Percentiles rank a stretch among this genome's conserved stretches.
Conservation (phyloP, 2,888 invertebrate species). For the Caenorhabditis afra region DNA sequence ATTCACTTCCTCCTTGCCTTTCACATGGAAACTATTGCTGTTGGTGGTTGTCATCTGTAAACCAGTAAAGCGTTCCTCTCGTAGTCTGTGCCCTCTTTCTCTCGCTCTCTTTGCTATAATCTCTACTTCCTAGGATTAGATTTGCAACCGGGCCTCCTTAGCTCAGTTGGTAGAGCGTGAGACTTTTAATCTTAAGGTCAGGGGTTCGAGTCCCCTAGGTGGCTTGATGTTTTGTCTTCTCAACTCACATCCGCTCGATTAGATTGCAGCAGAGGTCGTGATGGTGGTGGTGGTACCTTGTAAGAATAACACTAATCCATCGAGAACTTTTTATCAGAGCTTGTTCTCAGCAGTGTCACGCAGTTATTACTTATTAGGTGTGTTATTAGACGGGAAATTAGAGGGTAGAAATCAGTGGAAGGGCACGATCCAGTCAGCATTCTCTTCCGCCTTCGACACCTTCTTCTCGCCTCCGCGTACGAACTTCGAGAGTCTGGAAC, state of each 20-base stretch:
- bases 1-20: conserved; percentile 53
- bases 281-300: neutral
- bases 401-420: conserved; percentile 41
- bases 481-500: conserved; percentile 63
- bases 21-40: conserved; percentile 55
- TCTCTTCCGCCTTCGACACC: conserved; percentile 53
- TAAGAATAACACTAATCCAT: neutral
- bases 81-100: conserved; percentile 10
- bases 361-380: conserved; percentile 40
- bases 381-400: conserved; percentile 22
- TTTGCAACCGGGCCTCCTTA: conserved; percentile 46
- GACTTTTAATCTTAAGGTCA: conserved; percentile 75
- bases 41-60: conserved; percentile 45
- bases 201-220: conserved; percentile 72
- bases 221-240: conserved; percentile 55
- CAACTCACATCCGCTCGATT: conserved; percentile 12
- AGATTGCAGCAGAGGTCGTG: conserved; percentile 3
- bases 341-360: conserved; percentile 26
- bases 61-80: neutral
- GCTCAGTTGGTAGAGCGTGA: conserved; percentile 77
- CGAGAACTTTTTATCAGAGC: neutral
- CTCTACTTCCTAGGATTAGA: neutral
- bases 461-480: conserved; percentile 50
- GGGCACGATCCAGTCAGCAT: conserved; percentile 67
- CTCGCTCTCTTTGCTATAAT: neutral